Percentiles rank a stretch among this genome's conserved stretches.
These are phyloP conservation scores for Rhynchopsitta pachyrhyncha DNA, from an alignment of 2,113 vertebrate genomes.

Conservation along the genomic window DNA sequence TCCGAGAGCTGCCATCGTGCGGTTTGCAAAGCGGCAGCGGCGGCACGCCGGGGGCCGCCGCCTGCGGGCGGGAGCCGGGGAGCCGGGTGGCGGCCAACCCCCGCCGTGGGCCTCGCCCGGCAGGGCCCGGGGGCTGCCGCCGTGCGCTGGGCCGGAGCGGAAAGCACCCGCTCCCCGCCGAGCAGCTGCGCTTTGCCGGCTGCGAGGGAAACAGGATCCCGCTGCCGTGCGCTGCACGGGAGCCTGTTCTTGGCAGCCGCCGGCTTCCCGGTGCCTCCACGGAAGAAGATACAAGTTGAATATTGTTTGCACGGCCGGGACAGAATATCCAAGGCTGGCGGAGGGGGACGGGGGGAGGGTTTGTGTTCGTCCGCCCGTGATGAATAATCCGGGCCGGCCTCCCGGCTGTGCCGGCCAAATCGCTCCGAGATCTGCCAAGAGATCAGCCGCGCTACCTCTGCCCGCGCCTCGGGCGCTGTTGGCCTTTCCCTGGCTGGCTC, in stretches of 20 bases:
- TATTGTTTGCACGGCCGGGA: background rate
- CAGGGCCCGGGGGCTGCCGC: background rate
- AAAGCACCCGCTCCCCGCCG: background rate
- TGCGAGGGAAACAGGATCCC: background rate
- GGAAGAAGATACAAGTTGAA: conserved; percentile 21
- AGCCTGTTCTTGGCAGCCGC: conserved; percentile 10
- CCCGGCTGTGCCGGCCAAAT: background rate
- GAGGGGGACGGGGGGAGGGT: background rate
- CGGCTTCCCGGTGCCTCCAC: conserved; percentile 9
- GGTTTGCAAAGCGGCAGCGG: background rate
- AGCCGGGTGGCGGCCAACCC: background rate
- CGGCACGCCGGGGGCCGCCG: background rate
- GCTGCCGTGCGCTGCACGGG: background rate
- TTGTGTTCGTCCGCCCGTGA: background rate
- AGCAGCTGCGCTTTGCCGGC: background rate
- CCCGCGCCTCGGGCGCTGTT: conserved; percentile 26
- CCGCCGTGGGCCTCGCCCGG: background rate
- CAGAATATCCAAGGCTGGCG: background rate
- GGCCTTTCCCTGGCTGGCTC: conserved; percentile 6
- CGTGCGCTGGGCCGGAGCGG: background rate
- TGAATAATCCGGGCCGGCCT: conserved; percentile 31
- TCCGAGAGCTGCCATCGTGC: background rate
- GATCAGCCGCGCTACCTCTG: conserved; percentile 18
- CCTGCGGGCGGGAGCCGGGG: background rate
- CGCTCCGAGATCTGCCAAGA: background rate